Percentiles rank a stretch among this genome's conserved stretches.
Evolutionary conservation across 2,797 vertebrate species (phyloP).

Genomic region (Premnoplex brunnescens): DNA sequence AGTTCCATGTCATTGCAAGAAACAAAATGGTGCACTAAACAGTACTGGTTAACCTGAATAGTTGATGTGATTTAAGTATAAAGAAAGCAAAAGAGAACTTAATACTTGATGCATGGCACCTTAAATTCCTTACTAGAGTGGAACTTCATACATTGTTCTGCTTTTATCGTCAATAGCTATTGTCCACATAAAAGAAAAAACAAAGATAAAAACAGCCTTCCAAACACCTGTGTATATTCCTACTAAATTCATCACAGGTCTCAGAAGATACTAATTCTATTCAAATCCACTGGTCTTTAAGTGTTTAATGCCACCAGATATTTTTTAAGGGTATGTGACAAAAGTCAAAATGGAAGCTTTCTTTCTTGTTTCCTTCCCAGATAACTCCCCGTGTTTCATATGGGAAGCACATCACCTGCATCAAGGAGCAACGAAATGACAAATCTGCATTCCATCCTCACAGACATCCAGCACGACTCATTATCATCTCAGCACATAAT

Average conservation of each 20-base stretch:
- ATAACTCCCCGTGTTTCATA: slow-evolving; percentile 32
- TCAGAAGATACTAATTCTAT: neutral
- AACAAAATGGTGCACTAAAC: neutral
- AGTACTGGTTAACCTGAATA: neutral
- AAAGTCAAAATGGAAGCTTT: slow-evolving; percentile 13
- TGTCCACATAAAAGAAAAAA: neutral
- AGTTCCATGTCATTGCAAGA: neutral
- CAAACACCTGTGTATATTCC: neutral
- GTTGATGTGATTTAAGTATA: neutral
- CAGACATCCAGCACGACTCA: slow-evolving; percentile 53
- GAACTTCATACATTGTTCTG: neutral
- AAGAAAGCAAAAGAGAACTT: neutral
- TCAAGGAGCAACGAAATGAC: slow-evolving; percentile 55
- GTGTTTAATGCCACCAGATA: neutral
- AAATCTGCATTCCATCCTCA: slow-evolving; percentile 71
- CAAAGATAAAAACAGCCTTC: neutral
- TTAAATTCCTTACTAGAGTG: neutral
- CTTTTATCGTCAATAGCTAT: neutral
- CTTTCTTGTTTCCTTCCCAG: neutral
- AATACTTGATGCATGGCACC: neutral
- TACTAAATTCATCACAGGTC: neutral
- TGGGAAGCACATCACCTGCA: slow-evolving; percentile 56
- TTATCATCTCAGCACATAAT: slow-evolving; percentile 68
- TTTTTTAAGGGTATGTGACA: neutral
- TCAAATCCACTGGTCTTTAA: neutral